Percentiles rank a stretch among this genome's conserved stretches.
phyloP scores from a whole-genome alignment of 2,888 invertebrate species.

The Smittia sp. region DNA sequence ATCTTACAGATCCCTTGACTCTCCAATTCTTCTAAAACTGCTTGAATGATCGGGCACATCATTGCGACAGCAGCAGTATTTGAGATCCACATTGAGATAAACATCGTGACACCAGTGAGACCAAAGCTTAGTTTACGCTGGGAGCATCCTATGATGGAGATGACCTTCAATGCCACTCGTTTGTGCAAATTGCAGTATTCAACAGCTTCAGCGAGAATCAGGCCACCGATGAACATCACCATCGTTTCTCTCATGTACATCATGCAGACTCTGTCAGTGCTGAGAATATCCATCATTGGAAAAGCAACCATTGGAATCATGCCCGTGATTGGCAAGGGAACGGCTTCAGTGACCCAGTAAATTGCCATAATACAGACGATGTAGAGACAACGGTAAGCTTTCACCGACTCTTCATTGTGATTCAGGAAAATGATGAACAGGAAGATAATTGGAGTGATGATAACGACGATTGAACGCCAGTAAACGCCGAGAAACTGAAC shows the following conservation, averaged over 20 bases:
- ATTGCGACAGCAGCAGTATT: conserved; percentile 92
- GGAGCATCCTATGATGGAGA: conserved; percentile 72
- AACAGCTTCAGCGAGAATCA: conserved; percentile 86
- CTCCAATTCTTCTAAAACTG: conserved; percentile 77
- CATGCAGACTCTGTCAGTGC: conserved; percentile 61
- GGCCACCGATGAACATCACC: conserved; percentile 86
- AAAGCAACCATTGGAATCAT: conserved; percentile 80
- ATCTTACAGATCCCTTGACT: conserved; percentile 68
- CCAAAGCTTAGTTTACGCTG: conserved; percentile 78
- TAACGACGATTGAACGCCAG: conserved; percentile 71
- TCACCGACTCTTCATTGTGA: conserved; percentile 45
- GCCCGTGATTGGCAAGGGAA: conserved; percentile 79
- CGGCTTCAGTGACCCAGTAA: conserved; percentile 79
- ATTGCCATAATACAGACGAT: conserved; percentile 74
- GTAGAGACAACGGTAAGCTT: conserved; percentile 73
- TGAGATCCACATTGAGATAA: conserved; percentile 95
- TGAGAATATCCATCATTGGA: conserved; percentile 56
- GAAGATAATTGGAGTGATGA: conserved; percentile 66
- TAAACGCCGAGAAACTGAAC: conserved; percentile 67
- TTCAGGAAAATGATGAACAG: conserved; percentile 58
- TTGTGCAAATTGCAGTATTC: conserved; percentile 87
- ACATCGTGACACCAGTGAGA: conserved; percentile 83
- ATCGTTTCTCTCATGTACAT: conserved; percentile 79
- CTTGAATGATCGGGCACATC: conserved; percentile 86
- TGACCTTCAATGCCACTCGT: conserved; percentile 79